Conservation (phyloP, 2,888 invertebrate species). For the Theodoxus fluviatilis region DNA sequence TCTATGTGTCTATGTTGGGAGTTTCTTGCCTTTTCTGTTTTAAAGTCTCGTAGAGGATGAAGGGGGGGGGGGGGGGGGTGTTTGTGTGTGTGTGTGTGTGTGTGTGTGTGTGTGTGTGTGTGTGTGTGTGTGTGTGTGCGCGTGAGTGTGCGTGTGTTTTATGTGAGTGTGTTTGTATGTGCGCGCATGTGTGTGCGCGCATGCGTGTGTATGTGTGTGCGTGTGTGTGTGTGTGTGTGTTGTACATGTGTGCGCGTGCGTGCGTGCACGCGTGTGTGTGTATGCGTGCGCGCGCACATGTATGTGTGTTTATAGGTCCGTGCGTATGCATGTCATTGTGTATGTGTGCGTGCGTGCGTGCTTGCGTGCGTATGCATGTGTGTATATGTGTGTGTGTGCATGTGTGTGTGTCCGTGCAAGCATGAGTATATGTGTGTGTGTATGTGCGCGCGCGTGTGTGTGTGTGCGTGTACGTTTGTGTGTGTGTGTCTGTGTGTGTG, state of each 20-base stretch:
- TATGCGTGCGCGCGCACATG: not conserved
- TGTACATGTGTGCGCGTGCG: not conserved
- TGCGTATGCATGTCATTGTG: not conserved
- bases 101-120: too few species aligned
- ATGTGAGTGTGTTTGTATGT: too few species aligned
- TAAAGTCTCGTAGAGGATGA: too few species aligned
- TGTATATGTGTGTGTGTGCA: slow-evolving; percentile 1
- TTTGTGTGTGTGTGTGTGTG: too few species aligned
- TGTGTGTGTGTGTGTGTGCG: too few species aligned
- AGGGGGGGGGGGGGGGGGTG: too few species aligned
- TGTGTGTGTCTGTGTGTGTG: not conserved
- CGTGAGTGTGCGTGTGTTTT: too few species aligned
- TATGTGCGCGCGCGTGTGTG: slow-evolving; percentile 13
- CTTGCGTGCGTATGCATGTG: not conserved
- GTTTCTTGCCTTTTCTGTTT: too few species aligned
- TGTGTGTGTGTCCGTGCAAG: slow-evolving; percentile 13
- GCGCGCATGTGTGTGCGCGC: too few species aligned
- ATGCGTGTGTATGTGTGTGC: too few species aligned
- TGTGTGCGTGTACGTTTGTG: not conserved
- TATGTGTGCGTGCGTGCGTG: not conserved
- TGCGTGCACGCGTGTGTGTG: not conserved
- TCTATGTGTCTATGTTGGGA: too few species aligned
- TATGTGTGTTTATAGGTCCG: not conserved
- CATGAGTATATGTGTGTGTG: not conserved
- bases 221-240: too few species aligned